Evolutionary conservation across 2,797 vertebrate genomes (phyloP), one percentile per base, ranked within the genome.

Genomic region (Lagocephalus sceleratus): DNA sequence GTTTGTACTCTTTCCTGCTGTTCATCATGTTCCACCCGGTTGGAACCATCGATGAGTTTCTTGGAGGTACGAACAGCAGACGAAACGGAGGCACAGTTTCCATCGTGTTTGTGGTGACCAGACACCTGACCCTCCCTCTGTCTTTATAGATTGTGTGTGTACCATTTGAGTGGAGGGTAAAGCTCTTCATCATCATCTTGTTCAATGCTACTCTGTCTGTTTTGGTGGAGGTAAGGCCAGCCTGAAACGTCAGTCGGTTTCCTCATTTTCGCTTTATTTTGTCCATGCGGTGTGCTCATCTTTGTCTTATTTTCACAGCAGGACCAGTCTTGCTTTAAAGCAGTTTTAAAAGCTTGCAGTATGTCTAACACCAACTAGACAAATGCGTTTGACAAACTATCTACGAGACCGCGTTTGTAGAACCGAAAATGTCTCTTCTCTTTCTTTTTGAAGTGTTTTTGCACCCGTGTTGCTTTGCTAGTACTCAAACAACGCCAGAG

Each of bases 11-110:
- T 77, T 94, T 98, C 83, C 87, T 94, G 55, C 78, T 95, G 43
- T 89, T 94, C 88, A 92, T 98, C 89, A 88, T 99, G 92, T 91
- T 99, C 78, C 71, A 91, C 79, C 95, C 91, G 7, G 60, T 93
- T 54, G 57, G 90, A 60, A 51, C 76, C 52, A 85, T 98, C 32
- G 92, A 96, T 0, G 0, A 55, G 0, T 87, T n/a, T 90, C 89
- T 86, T 99, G 53, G 88, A 97, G 94, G 97, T 98, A 90, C 83
- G 91, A n/a, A 42, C 17, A 10, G 8, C n/a, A 19, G 9, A 42
- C 40, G 7, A 42, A 19, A 42, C 11, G 14, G 14, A 35, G 4
- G 32, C 32, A 35, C 29, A 35, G 32, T 14, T 35, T 42, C 40
- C 17, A 16, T 17, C 17, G 14, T 16, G 2, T 20, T 32, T 7